Evolutionary conservation across 2,113 vertebrate genomes (phyloP), one percentile per base, ranked within the genome.

Genomic region (Muntiacus muntjak): DNA sequence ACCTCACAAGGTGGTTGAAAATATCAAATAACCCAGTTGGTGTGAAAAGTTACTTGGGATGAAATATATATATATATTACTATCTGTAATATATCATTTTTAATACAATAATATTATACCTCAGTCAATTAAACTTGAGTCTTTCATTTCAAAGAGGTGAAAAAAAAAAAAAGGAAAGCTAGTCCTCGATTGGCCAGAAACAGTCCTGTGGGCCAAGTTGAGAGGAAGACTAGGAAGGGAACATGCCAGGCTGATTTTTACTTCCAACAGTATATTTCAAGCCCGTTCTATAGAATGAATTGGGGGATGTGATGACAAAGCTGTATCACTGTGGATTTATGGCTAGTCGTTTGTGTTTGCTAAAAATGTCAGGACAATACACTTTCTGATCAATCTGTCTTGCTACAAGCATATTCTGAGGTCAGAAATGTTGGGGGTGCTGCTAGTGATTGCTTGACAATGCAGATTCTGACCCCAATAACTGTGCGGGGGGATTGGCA

Each of bases 401-500:
- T 28, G 30, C 28, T 33, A 30, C 45, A 81, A 78, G 62, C 60
- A 2, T 23, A 33, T 47, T 91, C 82, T 84, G 71, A 95, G 97
- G 84, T 91, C 79, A 93, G 93, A 60, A 94, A 30, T 6, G 50
- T 83, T 93, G 14, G 36, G 40, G 57, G 50, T 23, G 7, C 19
- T 81, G 79, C 43, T 90, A 62, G 71, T 82, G 55, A 94, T 91
- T 89, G 57, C 57, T 52, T 43, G 25, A 40, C 57, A 97, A 91
- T 84, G 64, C 43, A 85, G 57, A 94, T 79, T 93, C 83, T 97
- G 93, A 97, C 93, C 95, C 83, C 15, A 95, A 6, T 97, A 94
- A 96, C 67, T 81, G 26, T 88, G 79, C 14, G 1, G 43, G 43
- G 14, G 25, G 17, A 74, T 1, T 91, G 86, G 83, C 95, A 97